Conservation (phyloP, 2,797 vertebrate genomes). For the Syngnathus acus region DNA sequence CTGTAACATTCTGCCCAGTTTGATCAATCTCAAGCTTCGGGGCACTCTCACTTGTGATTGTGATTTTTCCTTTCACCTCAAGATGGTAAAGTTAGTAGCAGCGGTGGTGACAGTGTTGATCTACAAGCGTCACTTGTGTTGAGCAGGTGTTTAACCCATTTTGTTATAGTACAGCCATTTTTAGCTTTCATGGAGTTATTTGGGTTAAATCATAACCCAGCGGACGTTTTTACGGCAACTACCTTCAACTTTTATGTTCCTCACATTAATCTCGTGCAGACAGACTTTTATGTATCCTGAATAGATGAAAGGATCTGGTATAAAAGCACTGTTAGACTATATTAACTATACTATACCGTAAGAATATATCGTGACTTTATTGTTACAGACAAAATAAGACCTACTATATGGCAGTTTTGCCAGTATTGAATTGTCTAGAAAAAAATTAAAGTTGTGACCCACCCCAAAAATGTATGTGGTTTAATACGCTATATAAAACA, state of each 20-base stretch:
- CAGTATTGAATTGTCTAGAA: neutral
- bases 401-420: neutral
- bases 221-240: slow-evolving; percentile 8
- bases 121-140: slow-evolving; percentile 23
- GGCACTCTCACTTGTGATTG: slow-evolving; percentile 19
- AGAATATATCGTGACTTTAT: neutral
- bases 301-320: slow-evolving; percentile 3
- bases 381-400: neutral
- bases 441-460: neutral
- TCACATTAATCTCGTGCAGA: slow-evolving; percentile 5
- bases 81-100: slow-evolving; percentile 13
- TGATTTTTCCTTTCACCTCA: slow-evolving; percentile 13
- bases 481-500: neutral
- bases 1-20: slow-evolving; percentile 56
- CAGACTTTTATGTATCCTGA: slow-evolving; percentile 9
- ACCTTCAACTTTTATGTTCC: slow-evolving; percentile 12
- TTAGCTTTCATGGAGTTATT: slow-evolving; percentile 6
- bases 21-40: slow-evolving; percentile 44
- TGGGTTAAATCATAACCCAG: slow-evolving; percentile 10
- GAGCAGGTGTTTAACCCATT: slow-evolving; percentile 22
- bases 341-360: neutral
- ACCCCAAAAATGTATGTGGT: neutral
- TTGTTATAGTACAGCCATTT: slow-evolving; percentile 2
- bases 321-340: slow-evolving; percentile 7
- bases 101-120: slow-evolving; percentile 13